Percentiles rank a stretch among this genome's conserved stretches.
Evolutionary conservation across 2,797 vertebrate species (phyloP).

Genomic region (Acanthiza pusilla): DNA sequence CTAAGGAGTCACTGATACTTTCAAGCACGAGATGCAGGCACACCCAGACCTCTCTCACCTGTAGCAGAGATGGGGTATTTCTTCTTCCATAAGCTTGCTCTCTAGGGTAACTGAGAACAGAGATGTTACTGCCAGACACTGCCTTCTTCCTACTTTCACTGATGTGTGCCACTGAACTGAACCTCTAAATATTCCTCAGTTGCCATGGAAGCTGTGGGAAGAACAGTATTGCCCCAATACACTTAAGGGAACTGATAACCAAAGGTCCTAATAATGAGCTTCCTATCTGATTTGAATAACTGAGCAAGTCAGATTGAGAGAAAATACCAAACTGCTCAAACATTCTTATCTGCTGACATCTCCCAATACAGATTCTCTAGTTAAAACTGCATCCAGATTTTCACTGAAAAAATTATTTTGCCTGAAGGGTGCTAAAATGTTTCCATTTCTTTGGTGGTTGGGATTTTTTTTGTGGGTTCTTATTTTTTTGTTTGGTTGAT

Average conservation of each 20-base stretch:
- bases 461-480: background rate
- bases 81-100: background rate
- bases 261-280: background rate
- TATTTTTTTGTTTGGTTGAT: no score
- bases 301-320: background rate
- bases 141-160: background rate
- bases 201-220: constrained; percentile 25
- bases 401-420: background rate
- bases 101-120: background rate
- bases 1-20: background rate
- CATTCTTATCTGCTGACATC: background rate
- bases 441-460: background rate
- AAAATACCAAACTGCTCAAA: background rate
- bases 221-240: background rate
- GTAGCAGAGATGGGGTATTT: background rate
- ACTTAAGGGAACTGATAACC: background rate
- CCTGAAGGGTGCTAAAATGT: background rate
- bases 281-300: background rate
- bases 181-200: background rate
- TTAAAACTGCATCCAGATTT: background rate
- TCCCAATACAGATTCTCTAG: background rate
- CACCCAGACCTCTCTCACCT: background rate
- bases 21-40: background rate
- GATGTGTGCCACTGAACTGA: background rate
- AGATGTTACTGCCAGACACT: background rate